Percentiles rank a stretch among this genome's conserved stretches.
phyloP scores from a whole-genome alignment of 2,888 invertebrate species.

The Patella pellucida region DNA sequence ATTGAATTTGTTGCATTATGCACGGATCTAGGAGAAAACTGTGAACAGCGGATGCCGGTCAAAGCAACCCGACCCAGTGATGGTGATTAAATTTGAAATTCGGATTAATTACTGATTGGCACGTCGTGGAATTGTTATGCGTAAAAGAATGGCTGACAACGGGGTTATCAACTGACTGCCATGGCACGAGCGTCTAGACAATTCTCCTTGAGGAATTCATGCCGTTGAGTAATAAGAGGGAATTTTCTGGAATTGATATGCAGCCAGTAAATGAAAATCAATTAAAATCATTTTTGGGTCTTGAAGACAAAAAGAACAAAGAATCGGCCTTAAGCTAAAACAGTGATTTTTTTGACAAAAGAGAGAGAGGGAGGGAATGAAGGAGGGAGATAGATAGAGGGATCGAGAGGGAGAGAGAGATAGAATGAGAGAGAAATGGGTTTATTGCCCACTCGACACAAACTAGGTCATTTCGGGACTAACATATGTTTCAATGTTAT shows the following conservation, averaged over 20 bases:
- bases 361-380: background rate
- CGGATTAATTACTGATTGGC: too few relatives aligned
- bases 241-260: background rate
- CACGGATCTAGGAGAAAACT: too few relatives aligned
- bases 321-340: background rate
- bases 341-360: background rate
- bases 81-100: too few relatives aligned
- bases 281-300: background rate
- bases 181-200: background rate
- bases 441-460: too few relatives aligned
- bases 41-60: too few relatives aligned
- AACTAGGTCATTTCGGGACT: too few relatives aligned
- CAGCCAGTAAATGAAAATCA: background rate
- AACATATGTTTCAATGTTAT: too few relatives aligned
- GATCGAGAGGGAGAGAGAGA: background rate
- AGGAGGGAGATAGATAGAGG: conserved; percentile 15
- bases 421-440: too few relatives aligned
- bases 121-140: too few relatives aligned
- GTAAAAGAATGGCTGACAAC: too few relatives aligned
- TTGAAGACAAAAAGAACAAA: background rate
- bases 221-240: background rate
- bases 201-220: background rate
- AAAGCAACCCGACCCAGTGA: too few relatives aligned
- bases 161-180: background rate
- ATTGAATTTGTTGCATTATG: too few relatives aligned